Base-by-base conservation (phyloP, 1,140 invertebrate species). In the Reticulitermes speratus region DNA sequence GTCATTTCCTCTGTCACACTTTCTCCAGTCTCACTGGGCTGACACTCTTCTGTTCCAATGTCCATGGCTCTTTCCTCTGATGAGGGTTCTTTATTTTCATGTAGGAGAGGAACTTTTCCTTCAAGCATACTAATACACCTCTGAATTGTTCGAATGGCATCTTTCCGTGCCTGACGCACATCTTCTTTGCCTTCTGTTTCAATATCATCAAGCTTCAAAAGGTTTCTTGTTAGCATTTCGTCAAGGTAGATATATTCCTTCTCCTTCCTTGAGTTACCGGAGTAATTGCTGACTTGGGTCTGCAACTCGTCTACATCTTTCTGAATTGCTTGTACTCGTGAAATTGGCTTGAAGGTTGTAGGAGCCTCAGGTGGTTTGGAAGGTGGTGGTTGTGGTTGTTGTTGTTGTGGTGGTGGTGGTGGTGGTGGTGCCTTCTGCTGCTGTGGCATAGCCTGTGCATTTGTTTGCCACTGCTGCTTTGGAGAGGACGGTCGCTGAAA, bases 141-240 rank as follows among this genome's bases (percentile, higher is more conserved):
- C 89, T 98, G 96, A 89, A 99, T 98, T 89, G 94, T 95, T 89
- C 95, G 96, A 19, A 99, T 97, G 0, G 96, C 96, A 88, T 97
- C 95, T 90, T 96, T 97, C 32, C 98, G 93, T 0, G 96, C 96
- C 86, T 94, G 93, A 88, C 97, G 92, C 55, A 99, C 96, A 88
- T 96, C 95, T 45, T 98, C 97, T 89, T 97, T 95, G 3, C 97
- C 97, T 87, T 97, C 97, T 0, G 97, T 97, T 89, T 98, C 97
- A 86, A 99, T 96, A 88, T 96, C 95, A 90, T 99, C 98, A 86
- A 99, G 90, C 90, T 97, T 97, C 8, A 99, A 94, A 86, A 99
- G 92, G 90, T 97, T 96, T 81, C 97, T 94, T 2, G 97, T 99
- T 25, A 99, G 91, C 97, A 98, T 98, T 91, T 99, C 98, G 90